Evolutionary conservation across 2,888 invertebrate species (phyloP).

Genomic region (Tiliacea aurago): DNA sequence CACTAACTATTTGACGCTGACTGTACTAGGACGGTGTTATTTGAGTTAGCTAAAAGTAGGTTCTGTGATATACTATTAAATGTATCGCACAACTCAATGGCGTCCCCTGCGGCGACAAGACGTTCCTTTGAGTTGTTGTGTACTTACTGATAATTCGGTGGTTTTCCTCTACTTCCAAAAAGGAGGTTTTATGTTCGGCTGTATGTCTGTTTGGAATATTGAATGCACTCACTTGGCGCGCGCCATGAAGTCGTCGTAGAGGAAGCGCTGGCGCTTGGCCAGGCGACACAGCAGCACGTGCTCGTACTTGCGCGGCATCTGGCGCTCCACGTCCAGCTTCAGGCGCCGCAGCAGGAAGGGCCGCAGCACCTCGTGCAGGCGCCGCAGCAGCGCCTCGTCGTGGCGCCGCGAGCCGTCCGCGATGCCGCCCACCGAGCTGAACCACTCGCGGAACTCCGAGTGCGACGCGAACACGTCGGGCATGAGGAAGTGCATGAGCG

Average conservation of each 20-base stretch:
- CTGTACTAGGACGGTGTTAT: too few species aligned
- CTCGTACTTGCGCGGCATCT: constrained; percentile 98
- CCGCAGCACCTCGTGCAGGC: constrained; percentile 92
- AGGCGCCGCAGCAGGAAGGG: constrained; percentile 98
- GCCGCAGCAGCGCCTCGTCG: constrained; percentile 81
- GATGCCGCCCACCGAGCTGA: constrained; percentile 96
- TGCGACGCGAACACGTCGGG: constrained; percentile 99
- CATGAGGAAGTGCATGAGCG: constrained; percentile 99
- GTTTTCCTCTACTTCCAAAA: too few species aligned
- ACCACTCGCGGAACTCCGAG: constrained; percentile 99
- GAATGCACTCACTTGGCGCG: constrained; percentile 97
- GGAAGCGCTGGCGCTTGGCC: constrained; percentile 98
- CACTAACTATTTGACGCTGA: too few species aligned
- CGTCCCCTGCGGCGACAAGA: too few species aligned
- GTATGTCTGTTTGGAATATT: too few species aligned
- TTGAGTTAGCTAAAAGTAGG: too few species aligned
- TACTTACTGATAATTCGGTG: too few species aligned
- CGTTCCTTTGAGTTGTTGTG: too few species aligned
- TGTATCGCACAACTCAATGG: too few species aligned
- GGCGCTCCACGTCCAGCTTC: constrained; percentile 98
- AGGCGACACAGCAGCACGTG: constrained; percentile 98
- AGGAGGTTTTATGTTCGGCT: too few species aligned
- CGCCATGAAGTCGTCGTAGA: constrained; percentile 99
- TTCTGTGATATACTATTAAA: too few species aligned
- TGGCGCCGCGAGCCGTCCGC: constrained; percentile 77